Percentiles rank a stretch among this genome's conserved stretches.
These are phyloP conservation scores for Cheilosia pagana DNA, from an alignment of 2,888 invertebrate genomes.

Conservation along the genomic window DNA sequence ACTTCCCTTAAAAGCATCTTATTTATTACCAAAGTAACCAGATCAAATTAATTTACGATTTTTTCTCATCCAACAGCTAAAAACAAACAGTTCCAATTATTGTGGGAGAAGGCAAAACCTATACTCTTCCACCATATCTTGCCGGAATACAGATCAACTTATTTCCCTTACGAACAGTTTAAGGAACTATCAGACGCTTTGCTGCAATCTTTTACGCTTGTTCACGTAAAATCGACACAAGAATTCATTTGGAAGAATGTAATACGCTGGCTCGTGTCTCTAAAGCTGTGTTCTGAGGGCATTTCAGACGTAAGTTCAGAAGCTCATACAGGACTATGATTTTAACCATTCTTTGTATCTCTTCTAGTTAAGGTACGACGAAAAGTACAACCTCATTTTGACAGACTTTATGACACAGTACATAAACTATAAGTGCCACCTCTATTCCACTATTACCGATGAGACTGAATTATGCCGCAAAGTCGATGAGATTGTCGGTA, in stretches of 20 bases:
- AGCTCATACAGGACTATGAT: neutral
- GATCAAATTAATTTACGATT: too few species aligned
- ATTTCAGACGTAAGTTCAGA: slow-evolving; percentile 58
- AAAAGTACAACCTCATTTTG: slow-evolving; percentile 69
- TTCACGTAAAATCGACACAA: slow-evolving; percentile 34
- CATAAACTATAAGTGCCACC: slow-evolving; percentile 70
- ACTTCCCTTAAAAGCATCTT: too few species aligned
- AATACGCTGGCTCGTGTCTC: slow-evolving; percentile 68
- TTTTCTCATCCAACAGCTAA: slow-evolving; percentile 40
- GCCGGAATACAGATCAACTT: slow-evolving; percentile 29
- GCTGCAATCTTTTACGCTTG: slow-evolving; percentile 27
- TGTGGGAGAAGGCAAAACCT: slow-evolving; percentile 47
- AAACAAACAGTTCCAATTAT: slow-evolving; percentile 44
- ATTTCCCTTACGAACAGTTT: slow-evolving; percentile 66
- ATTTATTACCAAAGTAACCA: too few species aligned
- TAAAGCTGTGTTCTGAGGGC: slow-evolving; percentile 63
- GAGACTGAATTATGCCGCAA: slow-evolving; percentile 37
- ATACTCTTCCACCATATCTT: slow-evolving; percentile 60
- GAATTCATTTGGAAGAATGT: slow-evolving; percentile 72
- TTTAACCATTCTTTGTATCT: neutral
- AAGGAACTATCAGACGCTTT: slow-evolving; percentile 50
- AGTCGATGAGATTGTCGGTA: slow-evolving; percentile 58
- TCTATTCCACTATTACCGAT: slow-evolving; percentile 38
- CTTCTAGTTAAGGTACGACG: slow-evolving; percentile 65
- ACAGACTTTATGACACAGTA: slow-evolving; percentile 73